A percentile compares a stretch with the other conserved stretches of the same genome.
phyloP scores from a whole-genome alignment of 2,888 invertebrate genomes.

The Phyllotreta cruciferae region DNA sequence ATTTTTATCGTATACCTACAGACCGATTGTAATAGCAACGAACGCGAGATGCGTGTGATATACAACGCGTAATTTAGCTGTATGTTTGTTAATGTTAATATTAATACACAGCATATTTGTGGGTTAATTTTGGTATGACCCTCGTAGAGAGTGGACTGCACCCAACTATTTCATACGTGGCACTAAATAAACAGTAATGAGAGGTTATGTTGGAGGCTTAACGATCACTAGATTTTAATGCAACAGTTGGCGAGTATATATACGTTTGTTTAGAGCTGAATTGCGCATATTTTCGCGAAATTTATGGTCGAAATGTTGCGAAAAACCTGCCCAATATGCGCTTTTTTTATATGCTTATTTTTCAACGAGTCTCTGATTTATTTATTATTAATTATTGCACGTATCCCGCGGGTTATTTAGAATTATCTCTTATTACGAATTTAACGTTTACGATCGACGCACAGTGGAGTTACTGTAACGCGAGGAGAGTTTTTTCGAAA shows the following conservation, averaged over 20 bases:
- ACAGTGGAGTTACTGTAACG: constrained; percentile 18
- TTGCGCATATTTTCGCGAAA: constrained; percentile 21
- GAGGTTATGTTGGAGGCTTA: constrained; percentile 19
- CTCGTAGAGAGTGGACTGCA: constrained; percentile 3
- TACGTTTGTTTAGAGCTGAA: constrained; percentile 19
- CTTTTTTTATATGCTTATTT: no score
- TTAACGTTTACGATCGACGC: constrained; percentile 10
- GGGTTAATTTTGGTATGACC: not conserved
- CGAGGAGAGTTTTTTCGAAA: constrained; percentile 20
- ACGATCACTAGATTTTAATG: constrained; percentile 24
- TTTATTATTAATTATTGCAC: no score
- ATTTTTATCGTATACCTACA: not conserved
- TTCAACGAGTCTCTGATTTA: no score
- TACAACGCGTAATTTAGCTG: no score
- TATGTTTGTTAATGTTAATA: no score
- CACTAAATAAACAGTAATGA: constrained; percentile 25
- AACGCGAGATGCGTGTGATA: no score
- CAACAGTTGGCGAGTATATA: constrained; percentile 20
- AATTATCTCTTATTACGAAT: not conserved
- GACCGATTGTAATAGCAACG: not conserved
- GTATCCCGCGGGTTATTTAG: no score
- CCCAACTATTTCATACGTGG: constrained; percentile 7
- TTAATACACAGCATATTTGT: not conserved
- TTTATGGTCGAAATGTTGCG: constrained; percentile 5
- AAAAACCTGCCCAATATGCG: no score